These are phyloP conservation scores for Papilio glaucus DNA, from an alignment of 1,140 invertebrate genomes.

Conservation along the genomic window DNA sequence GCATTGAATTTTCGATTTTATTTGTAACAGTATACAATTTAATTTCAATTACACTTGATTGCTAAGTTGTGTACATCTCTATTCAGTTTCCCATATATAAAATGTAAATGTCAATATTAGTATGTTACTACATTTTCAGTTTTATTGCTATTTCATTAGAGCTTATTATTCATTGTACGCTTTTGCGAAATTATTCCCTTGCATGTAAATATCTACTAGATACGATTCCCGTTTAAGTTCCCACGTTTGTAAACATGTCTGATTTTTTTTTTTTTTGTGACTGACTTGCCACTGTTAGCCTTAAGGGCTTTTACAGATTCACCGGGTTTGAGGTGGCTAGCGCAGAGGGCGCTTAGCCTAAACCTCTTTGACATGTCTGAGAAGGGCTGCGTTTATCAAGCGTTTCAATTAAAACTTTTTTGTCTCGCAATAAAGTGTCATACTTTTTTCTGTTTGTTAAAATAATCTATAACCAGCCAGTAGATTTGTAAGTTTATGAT, in stretches of 20 bases:
- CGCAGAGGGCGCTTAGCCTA: no score
- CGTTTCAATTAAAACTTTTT: neutral
- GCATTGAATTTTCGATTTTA: slow-evolving; percentile 23
- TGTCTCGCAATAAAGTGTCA: slow-evolving; percentile 16
- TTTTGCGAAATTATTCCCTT: slow-evolving; percentile 21
- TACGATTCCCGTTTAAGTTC: slow-evolving; percentile 20
- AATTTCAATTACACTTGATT: slow-evolving; percentile 1
- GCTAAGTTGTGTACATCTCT: slow-evolving; percentile 11
- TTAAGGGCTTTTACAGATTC: no score
- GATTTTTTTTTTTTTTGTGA: no score
- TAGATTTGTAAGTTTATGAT: neutral
- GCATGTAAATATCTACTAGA: slow-evolving; percentile 10
- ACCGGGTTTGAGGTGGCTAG: no score
- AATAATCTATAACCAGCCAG: neutral
- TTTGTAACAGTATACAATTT: neutral
- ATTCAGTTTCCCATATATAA: slow-evolving; percentile 7
- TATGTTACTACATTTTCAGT: neutral
- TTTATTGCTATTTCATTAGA: neutral
- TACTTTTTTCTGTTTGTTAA: slow-evolving; percentile 8
- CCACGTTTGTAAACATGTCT: slow-evolving; percentile 24
- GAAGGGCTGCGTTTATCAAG: slow-evolving; percentile 11
- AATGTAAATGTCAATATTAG: slow-evolving; percentile 1
- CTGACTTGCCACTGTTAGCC: no score
- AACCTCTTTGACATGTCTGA: no score
- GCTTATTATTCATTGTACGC: slow-evolving; percentile 17